Conservation (phyloP, 2,888 invertebrate species). For the Campaea margaritaria region DNA sequence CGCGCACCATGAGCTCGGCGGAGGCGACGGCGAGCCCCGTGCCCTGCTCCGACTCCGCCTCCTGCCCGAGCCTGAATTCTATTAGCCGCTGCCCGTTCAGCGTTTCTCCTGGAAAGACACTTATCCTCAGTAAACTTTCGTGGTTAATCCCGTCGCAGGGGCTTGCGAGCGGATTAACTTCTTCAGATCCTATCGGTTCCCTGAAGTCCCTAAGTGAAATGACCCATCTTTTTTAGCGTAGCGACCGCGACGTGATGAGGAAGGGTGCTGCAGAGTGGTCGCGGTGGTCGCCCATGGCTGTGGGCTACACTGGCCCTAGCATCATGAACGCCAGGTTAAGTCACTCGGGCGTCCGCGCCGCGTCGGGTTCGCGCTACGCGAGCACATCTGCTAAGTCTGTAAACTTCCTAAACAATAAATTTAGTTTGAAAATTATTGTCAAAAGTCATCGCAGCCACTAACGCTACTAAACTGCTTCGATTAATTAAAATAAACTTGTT, state of each 20-base stretch:
- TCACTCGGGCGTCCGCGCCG: constrained; percentile 52
- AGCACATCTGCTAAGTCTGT: constrained; percentile 55
- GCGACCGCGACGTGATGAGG: constrained; percentile 47
- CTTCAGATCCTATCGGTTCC: constrained; percentile 38
- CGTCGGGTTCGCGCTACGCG: constrained; percentile 62
- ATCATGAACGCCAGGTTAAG: constrained; percentile 49
- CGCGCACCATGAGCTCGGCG: constrained; percentile 91
- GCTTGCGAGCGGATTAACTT: background rate
- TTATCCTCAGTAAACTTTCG: constrained; percentile 7
- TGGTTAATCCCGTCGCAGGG: background rate
- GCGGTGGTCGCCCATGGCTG: constrained; percentile 77
- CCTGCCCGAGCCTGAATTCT: constrained; percentile 91
- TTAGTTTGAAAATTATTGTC: constrained; percentile 1
- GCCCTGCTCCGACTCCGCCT: constrained; percentile 76
- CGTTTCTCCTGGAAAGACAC: constrained; percentile 87
- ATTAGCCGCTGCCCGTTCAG: constrained; percentile 94
- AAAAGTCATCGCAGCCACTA: constrained; percentile 48
- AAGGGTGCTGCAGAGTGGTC: constrained; percentile 57
- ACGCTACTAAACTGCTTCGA: constrained; percentile 44
- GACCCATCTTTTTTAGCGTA: constrained; percentile 60
- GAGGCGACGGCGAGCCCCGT: constrained; percentile 90
- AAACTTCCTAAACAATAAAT: constrained; percentile 20
- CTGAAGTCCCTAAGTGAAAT: constrained; percentile 66
- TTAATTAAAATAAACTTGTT: constrained; percentile 35
- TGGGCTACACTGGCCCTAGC: constrained; percentile 68